phyloP scores from a whole-genome alignment of 2,797 vertebrate species.

The Allobates femoralis region DNA sequence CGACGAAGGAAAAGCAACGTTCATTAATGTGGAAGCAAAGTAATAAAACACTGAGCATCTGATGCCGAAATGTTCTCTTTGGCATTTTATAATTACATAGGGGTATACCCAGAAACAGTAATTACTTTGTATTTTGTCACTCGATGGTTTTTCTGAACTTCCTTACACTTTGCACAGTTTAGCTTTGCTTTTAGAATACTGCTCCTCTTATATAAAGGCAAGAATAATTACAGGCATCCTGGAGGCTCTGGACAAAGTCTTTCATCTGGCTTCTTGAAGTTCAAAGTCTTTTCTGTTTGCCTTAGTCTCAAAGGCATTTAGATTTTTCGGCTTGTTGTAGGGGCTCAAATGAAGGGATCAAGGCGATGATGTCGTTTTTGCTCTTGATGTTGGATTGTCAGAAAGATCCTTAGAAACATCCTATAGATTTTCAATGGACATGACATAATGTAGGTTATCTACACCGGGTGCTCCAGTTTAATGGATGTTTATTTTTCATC shows the following conservation, averaged over 20 bases:
- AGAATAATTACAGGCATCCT: slow-evolving; percentile 55
- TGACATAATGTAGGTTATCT: neutral
- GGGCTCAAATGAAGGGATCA: slow-evolving; percentile 25
- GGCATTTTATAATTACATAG: slow-evolving; percentile 30
- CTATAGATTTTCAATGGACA: neutral
- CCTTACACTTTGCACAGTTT: slow-evolving; percentile 42
- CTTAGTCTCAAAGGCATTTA: slow-evolving; percentile 38
- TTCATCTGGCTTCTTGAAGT: slow-evolving; percentile 52
- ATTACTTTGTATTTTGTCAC: slow-evolving; percentile 22
- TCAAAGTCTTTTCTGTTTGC: slow-evolving; percentile 52
- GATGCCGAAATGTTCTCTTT: slow-evolving; percentile 20
- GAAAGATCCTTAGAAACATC: slow-evolving; percentile 20
- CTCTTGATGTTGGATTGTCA: slow-evolving; percentile 24
- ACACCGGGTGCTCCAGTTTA: neutral
- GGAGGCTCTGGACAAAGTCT: slow-evolving; percentile 48
- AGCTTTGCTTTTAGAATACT: slow-evolving; percentile 15
- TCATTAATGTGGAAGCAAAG: slow-evolving; percentile 15
- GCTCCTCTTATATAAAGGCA: slow-evolving; percentile 33
- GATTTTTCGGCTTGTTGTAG: slow-evolving; percentile 32
- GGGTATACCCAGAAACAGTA: slow-evolving; percentile 11
- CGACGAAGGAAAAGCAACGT: neutral
- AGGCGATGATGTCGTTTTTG: neutral
- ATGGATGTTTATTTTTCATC: neutral
- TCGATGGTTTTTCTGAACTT: neutral
- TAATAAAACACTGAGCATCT: slow-evolving; percentile 2